phyloP scores from a whole-genome alignment of 2,888 invertebrate genomes.

The Sinohyriopsis cumingii region DNA sequence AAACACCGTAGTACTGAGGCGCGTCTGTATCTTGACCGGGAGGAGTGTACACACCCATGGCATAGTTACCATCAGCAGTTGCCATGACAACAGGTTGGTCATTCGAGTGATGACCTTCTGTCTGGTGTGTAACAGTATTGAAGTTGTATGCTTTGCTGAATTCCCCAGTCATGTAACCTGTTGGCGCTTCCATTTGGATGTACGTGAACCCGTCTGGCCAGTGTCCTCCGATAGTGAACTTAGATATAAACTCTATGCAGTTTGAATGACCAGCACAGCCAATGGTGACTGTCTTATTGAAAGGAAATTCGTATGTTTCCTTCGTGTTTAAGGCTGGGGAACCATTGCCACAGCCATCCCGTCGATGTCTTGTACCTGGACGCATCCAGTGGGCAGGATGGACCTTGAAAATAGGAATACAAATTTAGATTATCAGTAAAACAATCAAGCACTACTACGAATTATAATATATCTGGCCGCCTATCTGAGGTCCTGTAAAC shows the following conservation, averaged over 20 bases:
- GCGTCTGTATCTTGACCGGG: slow-evolving; percentile 30
- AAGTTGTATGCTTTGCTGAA: slow-evolving; percentile 26
- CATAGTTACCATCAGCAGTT: slow-evolving; percentile 27
- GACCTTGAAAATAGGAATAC: slow-evolving; percentile 14
- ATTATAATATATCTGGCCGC: too few relatives aligned
- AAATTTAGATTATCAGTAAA: too few relatives aligned
- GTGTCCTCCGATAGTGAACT: slow-evolving; percentile 36
- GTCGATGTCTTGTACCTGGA: slow-evolving; percentile 21
- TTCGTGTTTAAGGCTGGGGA: slow-evolving; percentile 23
- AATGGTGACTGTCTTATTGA: slow-evolving; percentile 36
- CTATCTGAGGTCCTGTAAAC: too few relatives aligned
- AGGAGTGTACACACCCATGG: slow-evolving; percentile 37
- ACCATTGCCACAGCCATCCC: slow-evolving; percentile 12
- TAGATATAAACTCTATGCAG: slow-evolving; percentile 32
- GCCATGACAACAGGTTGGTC: slow-evolving; percentile 23
- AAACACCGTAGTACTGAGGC: slow-evolving; percentile 12
- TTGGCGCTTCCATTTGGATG: slow-evolving; percentile 35
- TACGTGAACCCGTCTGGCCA: slow-evolving; percentile 20
- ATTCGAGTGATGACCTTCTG: slow-evolving; percentile 16
- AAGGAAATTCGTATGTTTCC: slow-evolving; percentile 25
- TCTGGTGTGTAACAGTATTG: slow-evolving; percentile 14
- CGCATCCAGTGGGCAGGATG: slow-evolving; percentile 35
- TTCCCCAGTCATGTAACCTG: slow-evolving; percentile 37
- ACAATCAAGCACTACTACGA: too few relatives aligned
- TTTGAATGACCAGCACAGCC: slow-evolving; percentile 32